phyloP scores from a whole-genome alignment of 2,113 vertebrate species.

The Camelus bactrianus region DNA sequence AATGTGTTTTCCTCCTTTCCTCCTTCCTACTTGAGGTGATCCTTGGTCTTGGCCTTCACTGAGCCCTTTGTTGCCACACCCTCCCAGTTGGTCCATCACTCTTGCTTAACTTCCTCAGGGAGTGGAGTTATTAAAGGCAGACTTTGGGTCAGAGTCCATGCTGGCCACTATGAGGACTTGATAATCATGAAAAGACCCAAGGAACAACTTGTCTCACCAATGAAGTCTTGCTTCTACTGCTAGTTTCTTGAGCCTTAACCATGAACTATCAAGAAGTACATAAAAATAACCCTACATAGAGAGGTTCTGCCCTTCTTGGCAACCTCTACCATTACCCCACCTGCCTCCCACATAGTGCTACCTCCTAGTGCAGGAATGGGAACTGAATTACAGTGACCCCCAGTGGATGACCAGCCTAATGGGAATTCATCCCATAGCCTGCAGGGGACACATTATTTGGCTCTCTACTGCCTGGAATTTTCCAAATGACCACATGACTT shows the following conservation, averaged over 20 bases:
- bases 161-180: not conserved
- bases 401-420: not conserved
- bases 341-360: not conserved
- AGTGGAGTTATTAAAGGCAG: not conserved
- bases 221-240: not conserved
- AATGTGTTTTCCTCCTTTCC: not conserved
- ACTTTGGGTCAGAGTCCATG: not conserved
- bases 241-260: not conserved
- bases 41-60: not conserved
- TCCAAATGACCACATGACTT: slow-evolving; percentile 52
- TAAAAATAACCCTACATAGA: not conserved
- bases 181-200: not conserved
- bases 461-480: slow-evolving; percentile 20
- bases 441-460: not conserved
- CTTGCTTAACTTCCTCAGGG: not conserved
- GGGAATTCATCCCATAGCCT: not conserved
- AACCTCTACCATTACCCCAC: not conserved
- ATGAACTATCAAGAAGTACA: not conserved
- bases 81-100: not conserved
- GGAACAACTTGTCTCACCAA: not conserved
- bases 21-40: not conserved
- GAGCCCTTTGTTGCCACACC: not conserved
- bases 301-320: not conserved
- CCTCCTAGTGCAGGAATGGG: not conserved
- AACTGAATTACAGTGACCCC: not conserved